Evolutionary conservation across 2,888 invertebrate genomes (phyloP), one percentile per base, ranked within the genome.

Genomic region (Parnassius orleans): DNA sequence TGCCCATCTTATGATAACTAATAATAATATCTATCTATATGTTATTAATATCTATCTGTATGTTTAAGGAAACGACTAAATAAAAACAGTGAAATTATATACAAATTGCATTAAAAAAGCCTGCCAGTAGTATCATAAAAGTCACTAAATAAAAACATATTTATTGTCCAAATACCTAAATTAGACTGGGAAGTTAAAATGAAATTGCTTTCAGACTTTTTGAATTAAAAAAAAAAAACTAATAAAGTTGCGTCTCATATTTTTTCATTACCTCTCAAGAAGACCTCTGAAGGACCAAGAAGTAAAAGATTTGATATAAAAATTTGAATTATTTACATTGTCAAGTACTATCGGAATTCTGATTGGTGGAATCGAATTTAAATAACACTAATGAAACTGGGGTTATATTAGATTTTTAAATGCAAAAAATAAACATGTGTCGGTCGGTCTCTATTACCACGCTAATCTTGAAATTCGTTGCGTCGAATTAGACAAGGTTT

Each of bases 281-380:
- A 14, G n/a, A n/a, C n/a, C 47, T 15, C 42, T 57, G 24, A 53
- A 42, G 53, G 50, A 43, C 14, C 48, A 14, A 5, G 12, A 61
- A 62, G 57, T 53, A 53, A 62, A 61, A 41, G 53, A 46, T 53
- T 53, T 14, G 44, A 62, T 47, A 54, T 33, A 33, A 54, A 57
- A 54, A 55, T 33, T 33, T 41, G 50, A 55, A 58, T 62, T 51
- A 63, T 63, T 63, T 54, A 55, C 44, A 63, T 58, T 55, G 50
- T 50, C 50, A 51, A 63, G 63, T 48, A 58, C 56, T 33, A 58
- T 54, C 63, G 51, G 47, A 61, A 51, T 7, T 15, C 41, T 54
- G 63, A 51, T 58, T 48, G 58, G 42, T 60, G 46, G 42, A 46
- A 46, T 52, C 53, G 52, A 51, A 54, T 48, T n/a, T 53, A 42